These are phyloP conservation scores for Squalus acanthias DNA, from an alignment of 2,797 vertebrate species.

Conservation along the genomic window DNA sequence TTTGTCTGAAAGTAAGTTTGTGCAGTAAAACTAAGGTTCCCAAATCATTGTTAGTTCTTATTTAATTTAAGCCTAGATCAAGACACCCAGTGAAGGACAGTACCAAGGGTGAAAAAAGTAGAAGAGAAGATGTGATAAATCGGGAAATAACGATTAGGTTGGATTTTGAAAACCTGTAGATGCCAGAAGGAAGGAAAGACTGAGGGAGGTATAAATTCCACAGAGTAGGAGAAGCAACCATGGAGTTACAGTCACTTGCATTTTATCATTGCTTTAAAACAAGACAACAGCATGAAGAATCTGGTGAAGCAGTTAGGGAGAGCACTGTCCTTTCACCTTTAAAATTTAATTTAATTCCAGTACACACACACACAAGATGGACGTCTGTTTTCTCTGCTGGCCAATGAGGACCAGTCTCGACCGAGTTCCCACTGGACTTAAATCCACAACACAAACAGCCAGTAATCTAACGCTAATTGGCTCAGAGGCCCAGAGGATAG, in stretches of 20 bases:
- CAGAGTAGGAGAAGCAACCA: not conserved
- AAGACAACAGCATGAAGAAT: not conserved
- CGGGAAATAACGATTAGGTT: not conserved
- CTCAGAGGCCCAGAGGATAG: not conserved
- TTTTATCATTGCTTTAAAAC: not conserved
- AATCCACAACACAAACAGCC: not conserved
- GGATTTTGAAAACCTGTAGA: not conserved
- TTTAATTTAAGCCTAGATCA: not conserved
- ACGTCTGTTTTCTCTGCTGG: not conserved
- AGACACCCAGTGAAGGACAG: not conserved
- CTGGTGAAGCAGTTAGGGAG: not conserved
- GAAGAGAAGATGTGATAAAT: not conserved
- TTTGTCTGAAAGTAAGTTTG: not conserved
- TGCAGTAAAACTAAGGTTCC: too few relatives aligned
- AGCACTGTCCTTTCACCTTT: not conserved
- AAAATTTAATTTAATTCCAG: not conserved
- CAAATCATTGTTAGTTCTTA: not conserved
- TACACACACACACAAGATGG: not conserved
- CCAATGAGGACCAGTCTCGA: not conserved
- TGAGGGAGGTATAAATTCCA: not conserved
- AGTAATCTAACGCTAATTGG: constrained; percentile 17
- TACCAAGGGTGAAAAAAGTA: not conserved
- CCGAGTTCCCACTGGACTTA: not conserved
- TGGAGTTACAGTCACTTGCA: not conserved
- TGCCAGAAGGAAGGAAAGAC: not conserved